These are phyloP conservation scores for Glomeris maerens DNA, from an alignment of 1,140 invertebrate genomes.

Conservation along the genomic window DNA sequence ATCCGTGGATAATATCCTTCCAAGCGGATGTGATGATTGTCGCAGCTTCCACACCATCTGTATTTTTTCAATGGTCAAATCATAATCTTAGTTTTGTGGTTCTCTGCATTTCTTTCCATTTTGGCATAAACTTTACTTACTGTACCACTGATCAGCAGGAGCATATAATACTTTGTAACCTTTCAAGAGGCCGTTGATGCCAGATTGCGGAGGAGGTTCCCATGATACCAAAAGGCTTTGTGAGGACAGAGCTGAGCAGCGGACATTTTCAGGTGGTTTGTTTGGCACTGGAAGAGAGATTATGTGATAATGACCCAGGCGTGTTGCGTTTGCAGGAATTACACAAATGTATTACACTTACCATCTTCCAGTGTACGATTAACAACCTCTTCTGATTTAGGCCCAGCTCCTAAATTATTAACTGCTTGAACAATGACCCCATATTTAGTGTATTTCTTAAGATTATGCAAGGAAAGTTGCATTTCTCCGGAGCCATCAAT, in stretches of 20 bases:
- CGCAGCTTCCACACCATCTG: slow-evolving; percentile 31
- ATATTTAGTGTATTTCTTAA: slow-evolving; percentile 40
- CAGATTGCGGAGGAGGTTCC: slow-evolving; percentile 33
- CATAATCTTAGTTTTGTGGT: too few species aligned
- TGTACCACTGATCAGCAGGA: slow-evolving; percentile 14
- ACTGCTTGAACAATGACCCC: slow-evolving; percentile 29
- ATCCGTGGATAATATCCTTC: slow-evolving; percentile 76
- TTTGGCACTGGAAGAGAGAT: slow-evolving; percentile 30
- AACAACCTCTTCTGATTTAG: slow-evolving; percentile 27
- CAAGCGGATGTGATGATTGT: slow-evolving; percentile 79
- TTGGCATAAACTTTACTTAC: slow-evolving; percentile 11
- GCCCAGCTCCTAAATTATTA: slow-evolving; percentile 33
- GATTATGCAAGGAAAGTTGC: slow-evolving; percentile 35
- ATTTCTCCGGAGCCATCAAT: not conserved
- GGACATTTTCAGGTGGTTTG: slow-evolving; percentile 32
- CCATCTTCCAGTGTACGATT: slow-evolving; percentile 33
- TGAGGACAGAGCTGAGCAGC: slow-evolving; percentile 29
- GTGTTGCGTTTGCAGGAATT: not conserved
- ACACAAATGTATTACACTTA: slow-evolving; percentile 17
- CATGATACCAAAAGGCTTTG: slow-evolving; percentile 28
- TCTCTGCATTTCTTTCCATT: too few species aligned
- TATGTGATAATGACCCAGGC: not conserved
- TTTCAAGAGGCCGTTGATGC: slow-evolving; percentile 42
- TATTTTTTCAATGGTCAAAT: too few species aligned
- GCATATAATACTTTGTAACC: slow-evolving; percentile 41